Evolutionary conservation across 2,888 invertebrate genomes (phyloP).

Genomic region (Volucella zonaria): DNA sequence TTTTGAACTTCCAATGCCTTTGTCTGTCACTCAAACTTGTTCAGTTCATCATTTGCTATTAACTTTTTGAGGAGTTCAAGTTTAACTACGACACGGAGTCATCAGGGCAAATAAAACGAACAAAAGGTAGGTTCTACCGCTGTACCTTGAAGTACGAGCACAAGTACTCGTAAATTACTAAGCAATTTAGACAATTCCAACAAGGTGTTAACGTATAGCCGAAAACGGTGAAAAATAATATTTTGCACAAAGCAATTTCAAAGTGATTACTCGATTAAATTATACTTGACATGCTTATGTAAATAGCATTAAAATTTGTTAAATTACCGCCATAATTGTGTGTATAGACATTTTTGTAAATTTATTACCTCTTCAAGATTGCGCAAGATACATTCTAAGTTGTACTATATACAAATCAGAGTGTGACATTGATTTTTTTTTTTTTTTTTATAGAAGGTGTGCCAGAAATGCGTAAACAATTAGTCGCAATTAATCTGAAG

Average conservation of each 20-base stretch:
- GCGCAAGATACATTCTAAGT: background rate
- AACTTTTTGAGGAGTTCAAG: conserved; percentile 56
- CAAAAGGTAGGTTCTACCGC: conserved; percentile 14
- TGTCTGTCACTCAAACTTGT: conserved; percentile 30
- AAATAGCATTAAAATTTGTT: background rate
- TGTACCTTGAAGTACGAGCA: too few relatives aligned
- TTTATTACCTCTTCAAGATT: background rate
- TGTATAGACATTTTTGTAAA: too few relatives aligned
- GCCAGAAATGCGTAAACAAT: conserved; percentile 26
- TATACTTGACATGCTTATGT: background rate
- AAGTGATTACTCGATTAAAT: background rate
- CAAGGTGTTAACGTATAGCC: conserved; percentile 44
- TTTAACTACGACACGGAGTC: conserved; percentile 48
- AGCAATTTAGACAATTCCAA: conserved; percentile 40
- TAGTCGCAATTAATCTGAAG: conserved; percentile 27
- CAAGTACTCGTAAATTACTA: conserved; percentile 16
- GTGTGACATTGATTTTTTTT: conserved; percentile 23
- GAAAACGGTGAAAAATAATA: conserved; percentile 54
- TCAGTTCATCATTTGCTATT: conserved; percentile 47
- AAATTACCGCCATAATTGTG: background rate
- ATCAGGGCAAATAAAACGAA: conserved; percentile 34
- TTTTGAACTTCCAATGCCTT: conserved; percentile 26
- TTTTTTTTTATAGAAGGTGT: conserved; percentile 38
- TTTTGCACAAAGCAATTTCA: conserved; percentile 3
- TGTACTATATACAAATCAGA: background rate